These are phyloP conservation scores for Pelodytes ibericus DNA, from an alignment of 2,797 vertebrate genomes.

Conservation along the genomic window DNA sequence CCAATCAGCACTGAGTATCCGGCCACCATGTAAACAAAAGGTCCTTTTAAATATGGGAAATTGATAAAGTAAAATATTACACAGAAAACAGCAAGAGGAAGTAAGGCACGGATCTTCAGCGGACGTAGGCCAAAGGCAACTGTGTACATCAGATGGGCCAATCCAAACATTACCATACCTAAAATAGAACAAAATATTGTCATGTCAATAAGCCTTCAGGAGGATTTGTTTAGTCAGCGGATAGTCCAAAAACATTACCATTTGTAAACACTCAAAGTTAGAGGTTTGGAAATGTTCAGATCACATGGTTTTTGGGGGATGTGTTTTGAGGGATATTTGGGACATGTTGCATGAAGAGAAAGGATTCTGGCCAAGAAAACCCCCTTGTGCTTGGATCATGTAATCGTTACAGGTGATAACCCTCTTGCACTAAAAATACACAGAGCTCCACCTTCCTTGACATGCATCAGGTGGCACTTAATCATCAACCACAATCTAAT, in stretches of 20 bases:
- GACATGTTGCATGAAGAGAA: too few relatives aligned
- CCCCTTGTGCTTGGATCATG: too few relatives aligned
- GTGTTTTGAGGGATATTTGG: too few relatives aligned
- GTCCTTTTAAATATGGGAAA: conserved; percentile 53
- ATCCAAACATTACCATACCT: conserved; percentile 82
- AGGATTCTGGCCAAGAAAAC: too few relatives aligned
- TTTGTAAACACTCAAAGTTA: background rate
- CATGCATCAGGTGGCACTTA: too few relatives aligned
- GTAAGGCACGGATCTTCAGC: background rate
- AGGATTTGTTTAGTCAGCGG: background rate
- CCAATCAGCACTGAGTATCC: conserved; percentile 71
- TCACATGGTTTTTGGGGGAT: too few relatives aligned
- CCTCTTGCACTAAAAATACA: too few relatives aligned
- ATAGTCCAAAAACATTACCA: background rate
- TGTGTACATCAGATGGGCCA: conserved; percentile 70
- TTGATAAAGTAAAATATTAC: background rate
- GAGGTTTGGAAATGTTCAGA: background rate
- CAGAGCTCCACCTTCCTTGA: too few relatives aligned
- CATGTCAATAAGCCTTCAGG: conserved; percentile 13
- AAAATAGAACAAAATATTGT: conserved; percentile 17
- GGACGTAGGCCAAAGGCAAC: conserved; percentile 57
- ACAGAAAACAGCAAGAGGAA: conserved; percentile 7
- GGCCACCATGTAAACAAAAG: conserved; percentile 67
- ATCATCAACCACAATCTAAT: too few relatives aligned
- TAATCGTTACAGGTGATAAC: too few relatives aligned